phyloP scores from a whole-genome alignment of 2,888 invertebrate species.

The Odontomyia ornata region DNA sequence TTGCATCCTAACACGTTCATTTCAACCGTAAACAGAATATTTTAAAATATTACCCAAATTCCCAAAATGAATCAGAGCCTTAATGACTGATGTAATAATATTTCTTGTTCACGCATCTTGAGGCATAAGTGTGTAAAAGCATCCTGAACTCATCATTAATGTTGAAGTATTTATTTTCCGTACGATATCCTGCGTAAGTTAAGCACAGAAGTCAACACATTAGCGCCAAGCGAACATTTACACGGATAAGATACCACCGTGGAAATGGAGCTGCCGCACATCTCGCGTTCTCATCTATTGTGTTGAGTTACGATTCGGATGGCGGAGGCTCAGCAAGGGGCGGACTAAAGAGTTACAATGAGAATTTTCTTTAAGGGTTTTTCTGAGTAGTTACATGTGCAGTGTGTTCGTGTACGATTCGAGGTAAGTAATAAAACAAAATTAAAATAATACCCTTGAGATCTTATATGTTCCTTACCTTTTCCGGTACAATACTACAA shows the following conservation, averaged over 20 bases:
- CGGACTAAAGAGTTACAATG: background rate
- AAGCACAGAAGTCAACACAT: constrained; percentile 29
- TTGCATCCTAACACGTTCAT: background rate
- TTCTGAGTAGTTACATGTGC: constrained; percentile 25
- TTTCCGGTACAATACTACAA: background rate
- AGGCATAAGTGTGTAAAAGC: constrained; percentile 14
- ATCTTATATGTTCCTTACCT: constrained; percentile 19
- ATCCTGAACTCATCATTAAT: constrained; percentile 37
- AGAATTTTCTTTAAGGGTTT: constrained; percentile 33
- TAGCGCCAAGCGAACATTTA: constrained; percentile 23
- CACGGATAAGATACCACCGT: constrained; percentile 24
- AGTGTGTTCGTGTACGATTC: constrained; percentile 16
- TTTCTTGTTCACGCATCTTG: constrained; percentile 36
- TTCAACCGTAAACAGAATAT: constrained; percentile 31
- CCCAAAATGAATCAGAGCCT: constrained; percentile 36
- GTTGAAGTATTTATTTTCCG: constrained; percentile 26
- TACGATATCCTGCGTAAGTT: constrained; percentile 32
- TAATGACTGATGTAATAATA: constrained; percentile 38
- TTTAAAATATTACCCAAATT: constrained; percentile 30
- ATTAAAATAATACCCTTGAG: constrained; percentile 52
- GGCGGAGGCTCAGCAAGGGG: background rate
- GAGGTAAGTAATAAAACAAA: constrained; percentile 52
- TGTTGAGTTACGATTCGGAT: background rate
- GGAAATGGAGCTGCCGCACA: constrained; percentile 9
- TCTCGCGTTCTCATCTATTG: background rate